Percentiles rank a stretch among this genome's conserved stretches.
These are phyloP conservation scores for Calameuta filiformis DNA, from an alignment of 2,888 invertebrate species.

Conservation along the genomic window DNA sequence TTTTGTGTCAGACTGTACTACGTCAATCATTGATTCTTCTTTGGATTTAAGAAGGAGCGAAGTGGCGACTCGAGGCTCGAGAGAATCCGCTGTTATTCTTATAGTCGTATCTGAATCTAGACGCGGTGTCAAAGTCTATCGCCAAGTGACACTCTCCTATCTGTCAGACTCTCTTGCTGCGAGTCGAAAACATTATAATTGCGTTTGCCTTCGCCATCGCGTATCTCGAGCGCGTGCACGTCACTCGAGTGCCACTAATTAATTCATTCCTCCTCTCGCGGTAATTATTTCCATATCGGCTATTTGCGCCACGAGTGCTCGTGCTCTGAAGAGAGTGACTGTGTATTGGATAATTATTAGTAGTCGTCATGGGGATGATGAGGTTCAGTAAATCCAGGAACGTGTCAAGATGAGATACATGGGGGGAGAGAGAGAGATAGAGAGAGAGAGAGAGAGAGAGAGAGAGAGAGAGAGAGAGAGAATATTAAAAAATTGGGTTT, in stretches of 20 bases:
- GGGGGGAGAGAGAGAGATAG: too few relatives aligned
- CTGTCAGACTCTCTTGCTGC: constrained; percentile 9
- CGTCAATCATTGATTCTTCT: not conserved
- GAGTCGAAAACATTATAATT: constrained; percentile 36
- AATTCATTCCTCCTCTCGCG: constrained; percentile 41
- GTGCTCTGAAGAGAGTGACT: not conserved
- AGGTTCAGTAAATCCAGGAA: not conserved
- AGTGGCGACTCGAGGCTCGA: not conserved
- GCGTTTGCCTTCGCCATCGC: constrained; percentile 33
- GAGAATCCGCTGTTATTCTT: not conserved
- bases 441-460: not conserved
- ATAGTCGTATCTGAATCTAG: not conserved
- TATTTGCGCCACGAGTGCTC: constrained; percentile 18
- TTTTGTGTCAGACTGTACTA: not conserved
- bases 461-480: not conserved
- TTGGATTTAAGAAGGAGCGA: not conserved
- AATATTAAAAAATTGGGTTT: too few relatives aligned
- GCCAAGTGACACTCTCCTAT: not conserved
- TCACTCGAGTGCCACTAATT: constrained; percentile 49
- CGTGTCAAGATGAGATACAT: not conserved
- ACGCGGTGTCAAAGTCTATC: constrained; percentile 12
- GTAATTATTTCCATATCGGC: constrained; percentile 49
- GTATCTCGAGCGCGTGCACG: constrained; percentile 38
- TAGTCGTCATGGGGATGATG: not conserved
- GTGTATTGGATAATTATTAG: not conserved